Conservation (phyloP, 2,113 vertebrate species). For the Microcebus griseorufus region DNA sequence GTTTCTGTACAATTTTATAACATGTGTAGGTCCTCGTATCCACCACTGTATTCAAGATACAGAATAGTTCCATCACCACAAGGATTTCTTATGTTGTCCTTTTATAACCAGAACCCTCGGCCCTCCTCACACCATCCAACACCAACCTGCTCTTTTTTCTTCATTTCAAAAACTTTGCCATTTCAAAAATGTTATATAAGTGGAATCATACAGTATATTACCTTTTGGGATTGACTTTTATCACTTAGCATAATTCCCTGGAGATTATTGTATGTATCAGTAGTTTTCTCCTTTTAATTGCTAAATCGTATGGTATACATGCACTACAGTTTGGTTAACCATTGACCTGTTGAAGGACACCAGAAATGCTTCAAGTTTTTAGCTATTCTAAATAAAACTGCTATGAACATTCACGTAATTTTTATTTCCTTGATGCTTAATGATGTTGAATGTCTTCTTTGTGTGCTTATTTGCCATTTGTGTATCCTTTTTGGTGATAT, state of each 20-base stretch:
- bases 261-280: background rate
- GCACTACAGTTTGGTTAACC: background rate
- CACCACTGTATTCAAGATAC: background rate
- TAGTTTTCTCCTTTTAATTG: background rate
- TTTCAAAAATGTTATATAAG: conserved; percentile 27
- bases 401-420: background rate
- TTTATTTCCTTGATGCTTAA: background rate
- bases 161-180: conserved; percentile 18
- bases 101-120: background rate
- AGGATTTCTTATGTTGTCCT: background rate
- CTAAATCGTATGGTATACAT: background rate
- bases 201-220: background rate
- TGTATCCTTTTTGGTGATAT: background rate
- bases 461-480: background rate
- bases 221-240: background rate
- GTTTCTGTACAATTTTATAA: background rate
- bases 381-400: background rate
- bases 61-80: background rate
- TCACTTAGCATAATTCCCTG: background rate
- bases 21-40: background rate
- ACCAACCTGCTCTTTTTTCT: background rate
- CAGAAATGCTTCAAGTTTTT: background rate
- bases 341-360: background rate
- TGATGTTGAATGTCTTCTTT: background rate
- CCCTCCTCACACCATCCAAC: background rate